Conservation (phyloP, 2,888 invertebrate genomes). For the Zygaena filipendulae region DNA sequence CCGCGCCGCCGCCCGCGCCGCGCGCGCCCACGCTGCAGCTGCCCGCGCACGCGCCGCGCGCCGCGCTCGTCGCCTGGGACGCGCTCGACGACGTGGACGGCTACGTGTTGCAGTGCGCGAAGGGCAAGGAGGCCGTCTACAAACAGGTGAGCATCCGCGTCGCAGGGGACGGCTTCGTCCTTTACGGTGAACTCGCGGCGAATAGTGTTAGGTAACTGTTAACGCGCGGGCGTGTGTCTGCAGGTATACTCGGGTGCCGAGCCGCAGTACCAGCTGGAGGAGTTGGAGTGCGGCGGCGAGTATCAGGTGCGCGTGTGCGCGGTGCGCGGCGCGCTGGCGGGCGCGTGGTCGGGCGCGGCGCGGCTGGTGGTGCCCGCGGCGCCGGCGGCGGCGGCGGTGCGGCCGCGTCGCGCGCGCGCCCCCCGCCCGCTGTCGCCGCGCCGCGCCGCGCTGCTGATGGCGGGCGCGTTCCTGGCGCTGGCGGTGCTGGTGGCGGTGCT, state of each 20-base stretch:
- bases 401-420: slow-evolving; percentile 70
- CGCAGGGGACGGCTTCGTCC: neutral
- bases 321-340: slow-evolving; percentile 74
- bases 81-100: slow-evolving; percentile 76
- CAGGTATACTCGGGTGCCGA: slow-evolving; percentile 77
- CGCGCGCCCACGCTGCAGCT: slow-evolving; percentile 75
- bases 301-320: slow-evolving; percentile 84
- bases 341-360: slow-evolving; percentile 76
- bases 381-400: slow-evolving; percentile 64
- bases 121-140: slow-evolving; percentile 38
- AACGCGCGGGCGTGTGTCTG: no score
- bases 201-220: no score
- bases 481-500: slow-evolving; percentile 72
- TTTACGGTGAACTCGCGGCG: no score
- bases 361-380: slow-evolving; percentile 57
- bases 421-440: slow-evolving; percentile 63
- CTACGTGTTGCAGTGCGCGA: slow-evolving; percentile 77
- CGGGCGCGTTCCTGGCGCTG: slow-evolving; percentile 69
- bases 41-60: slow-evolving; percentile 42
- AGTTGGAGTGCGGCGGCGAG: slow-evolving; percentile 79
- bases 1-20: slow-evolving; percentile 84
- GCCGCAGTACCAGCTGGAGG: slow-evolving; percentile 71
- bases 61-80: slow-evolving; percentile 43
- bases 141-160: no score
- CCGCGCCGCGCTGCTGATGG: slow-evolving; percentile 73